A percentile compares a stretch with the other conserved stretches of the same genome.
phyloP scores from a whole-genome alignment of 2,797 vertebrate genomes.

The Cuculus canorus region DNA sequence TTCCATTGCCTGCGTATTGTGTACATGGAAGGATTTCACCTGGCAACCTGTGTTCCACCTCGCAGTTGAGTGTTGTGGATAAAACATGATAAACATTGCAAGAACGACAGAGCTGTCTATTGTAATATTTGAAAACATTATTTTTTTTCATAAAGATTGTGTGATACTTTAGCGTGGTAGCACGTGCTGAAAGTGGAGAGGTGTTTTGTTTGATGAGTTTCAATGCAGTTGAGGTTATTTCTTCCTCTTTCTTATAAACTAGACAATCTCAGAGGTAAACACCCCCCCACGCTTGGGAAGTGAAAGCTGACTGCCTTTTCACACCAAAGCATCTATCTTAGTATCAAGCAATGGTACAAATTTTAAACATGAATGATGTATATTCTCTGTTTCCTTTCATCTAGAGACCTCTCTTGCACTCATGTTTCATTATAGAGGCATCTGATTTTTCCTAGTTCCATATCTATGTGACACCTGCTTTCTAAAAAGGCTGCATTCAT shows the following conservation, averaged over 20 bases:
- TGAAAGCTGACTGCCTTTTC: background rate
- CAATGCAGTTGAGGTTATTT: background rate
- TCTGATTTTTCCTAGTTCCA: background rate
- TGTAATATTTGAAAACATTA: background rate
- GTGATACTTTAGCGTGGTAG: background rate
- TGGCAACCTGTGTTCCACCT: background rate
- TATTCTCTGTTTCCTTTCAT: background rate
- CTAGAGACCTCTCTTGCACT: background rate
- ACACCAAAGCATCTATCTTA: background rate
- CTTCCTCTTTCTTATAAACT: background rate
- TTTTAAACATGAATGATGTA: background rate
- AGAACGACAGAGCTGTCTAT: background rate
- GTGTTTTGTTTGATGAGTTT: background rate
- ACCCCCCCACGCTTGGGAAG: background rate
- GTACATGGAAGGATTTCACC: background rate
- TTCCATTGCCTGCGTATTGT: background rate
- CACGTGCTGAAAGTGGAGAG: background rate
- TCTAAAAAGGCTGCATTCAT: background rate
- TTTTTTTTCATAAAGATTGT: background rate
- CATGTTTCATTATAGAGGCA: background rate
- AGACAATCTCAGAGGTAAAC: background rate
- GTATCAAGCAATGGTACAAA: background rate
- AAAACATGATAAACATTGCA: background rate
- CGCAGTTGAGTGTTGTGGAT: background rate
- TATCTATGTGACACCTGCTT: background rate